Conservation (phyloP, 2,797 vertebrate genomes). For the Dipus sagitta region DNA sequence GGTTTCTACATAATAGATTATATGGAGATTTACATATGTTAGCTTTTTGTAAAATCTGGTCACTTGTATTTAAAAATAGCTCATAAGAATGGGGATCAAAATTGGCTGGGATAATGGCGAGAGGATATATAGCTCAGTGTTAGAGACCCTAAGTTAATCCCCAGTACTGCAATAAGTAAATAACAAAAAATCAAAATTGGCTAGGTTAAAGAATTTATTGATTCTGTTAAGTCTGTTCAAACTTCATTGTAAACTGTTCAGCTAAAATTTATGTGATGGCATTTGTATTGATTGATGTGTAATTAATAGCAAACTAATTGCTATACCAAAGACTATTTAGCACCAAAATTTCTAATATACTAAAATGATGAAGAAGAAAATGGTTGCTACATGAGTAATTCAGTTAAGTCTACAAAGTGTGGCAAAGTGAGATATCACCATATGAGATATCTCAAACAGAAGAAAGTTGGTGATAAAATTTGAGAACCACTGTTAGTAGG, state of each 20-base stretch:
- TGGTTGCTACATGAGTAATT: conserved; percentile 52
- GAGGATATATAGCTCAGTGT: too few species aligned
- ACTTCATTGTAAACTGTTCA: conserved; percentile 7
- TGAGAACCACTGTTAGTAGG: conserved; percentile 20
- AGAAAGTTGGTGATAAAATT: conserved; percentile 1
- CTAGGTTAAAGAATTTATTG: not conserved
- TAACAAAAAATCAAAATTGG: not conserved
- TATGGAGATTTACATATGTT: conserved; percentile 17
- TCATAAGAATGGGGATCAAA: conserved; percentile 25
- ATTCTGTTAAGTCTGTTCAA: not conserved
- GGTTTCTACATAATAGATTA: conserved; percentile 34
- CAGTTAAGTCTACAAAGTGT: conserved; percentile 35
- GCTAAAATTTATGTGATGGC: not conserved
- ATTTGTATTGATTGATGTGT: not conserved
- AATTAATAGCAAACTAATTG: conserved; percentile 32
- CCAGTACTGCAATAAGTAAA: too few species aligned
- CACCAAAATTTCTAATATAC: conserved; percentile 33
- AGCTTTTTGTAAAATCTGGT: conserved; percentile 31
- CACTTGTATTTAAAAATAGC: not conserved
- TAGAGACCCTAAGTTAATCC: too few species aligned
- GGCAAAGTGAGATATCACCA: not conserved
- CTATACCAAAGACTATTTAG: not conserved
- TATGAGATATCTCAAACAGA: conserved; percentile 40
- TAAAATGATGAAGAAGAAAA: conserved; percentile 47
- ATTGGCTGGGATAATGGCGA: not conserved